Conservation (phyloP, 1,140 invertebrate species). For the Bombus affinis region DNA sequence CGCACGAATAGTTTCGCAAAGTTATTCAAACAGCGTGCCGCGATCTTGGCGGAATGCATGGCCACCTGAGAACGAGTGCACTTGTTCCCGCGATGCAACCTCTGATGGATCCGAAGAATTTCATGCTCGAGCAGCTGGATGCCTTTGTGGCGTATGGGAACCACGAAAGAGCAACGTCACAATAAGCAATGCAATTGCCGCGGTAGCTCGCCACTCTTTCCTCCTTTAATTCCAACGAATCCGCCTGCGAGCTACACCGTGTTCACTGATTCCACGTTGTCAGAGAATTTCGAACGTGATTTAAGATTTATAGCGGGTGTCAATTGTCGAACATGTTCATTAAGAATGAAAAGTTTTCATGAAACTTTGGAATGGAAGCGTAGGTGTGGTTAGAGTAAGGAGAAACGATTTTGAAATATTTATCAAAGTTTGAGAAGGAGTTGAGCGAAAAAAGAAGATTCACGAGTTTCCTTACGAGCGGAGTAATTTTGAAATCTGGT, state of each 20-base stretch:
- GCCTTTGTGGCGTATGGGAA: slow-evolving; percentile 9
- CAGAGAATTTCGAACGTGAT: neutral
- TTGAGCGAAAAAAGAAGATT: neutral
- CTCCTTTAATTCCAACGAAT: neutral
- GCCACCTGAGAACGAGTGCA: neutral
- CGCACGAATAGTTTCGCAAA: neutral
- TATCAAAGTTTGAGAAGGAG: neutral
- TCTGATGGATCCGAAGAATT: slow-evolving; percentile 8
- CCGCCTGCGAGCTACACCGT: neutral
- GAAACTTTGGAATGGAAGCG: neutral
- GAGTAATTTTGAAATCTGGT: neutral
- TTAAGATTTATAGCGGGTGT: neutral
- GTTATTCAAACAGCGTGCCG: slow-evolving; percentile 9
- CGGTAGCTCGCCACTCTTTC: neutral
- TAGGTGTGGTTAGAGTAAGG: neutral
- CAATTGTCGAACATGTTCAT: neutral
- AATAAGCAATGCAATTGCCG: neutral
- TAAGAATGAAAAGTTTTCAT: neutral
- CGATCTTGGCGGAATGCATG: neutral
- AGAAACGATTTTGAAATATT: neutral
- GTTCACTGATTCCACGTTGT: neutral
- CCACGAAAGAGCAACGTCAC: slow-evolving; percentile 14
- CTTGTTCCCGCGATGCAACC: neutral
- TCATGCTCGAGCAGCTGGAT: neutral
- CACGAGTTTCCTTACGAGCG: neutral